phyloP scores from a whole-genome alignment of 2,797 vertebrate species.

The Chaetodon trifasciatus region DNA sequence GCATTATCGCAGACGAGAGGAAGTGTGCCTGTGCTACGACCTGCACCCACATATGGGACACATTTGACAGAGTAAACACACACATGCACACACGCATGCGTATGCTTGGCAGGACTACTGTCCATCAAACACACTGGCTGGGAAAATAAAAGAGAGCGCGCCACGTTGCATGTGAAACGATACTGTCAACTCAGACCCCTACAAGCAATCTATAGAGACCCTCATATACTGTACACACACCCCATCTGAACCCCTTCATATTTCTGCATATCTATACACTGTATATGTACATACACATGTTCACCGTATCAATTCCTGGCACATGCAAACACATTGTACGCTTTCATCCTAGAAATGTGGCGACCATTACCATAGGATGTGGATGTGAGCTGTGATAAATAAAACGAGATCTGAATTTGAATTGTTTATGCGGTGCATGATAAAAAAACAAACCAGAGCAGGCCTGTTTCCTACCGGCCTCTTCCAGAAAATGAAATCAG shows the following conservation, averaged over 20 bases:
- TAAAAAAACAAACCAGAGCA: slow-evolving; percentile 73
- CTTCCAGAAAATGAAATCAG: slow-evolving; percentile 73
- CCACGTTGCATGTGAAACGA: slow-evolving; percentile 29
- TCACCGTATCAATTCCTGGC: slow-evolving; percentile 50
- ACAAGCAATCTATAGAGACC: slow-evolving; percentile 21
- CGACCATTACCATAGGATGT: slow-evolving; percentile 76
- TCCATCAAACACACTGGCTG: slow-evolving; percentile 43
- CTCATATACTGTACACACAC: slow-evolving; percentile 15
- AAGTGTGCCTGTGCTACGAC: slow-evolving; percentile 64
- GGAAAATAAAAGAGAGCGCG: slow-evolving; percentile 7
- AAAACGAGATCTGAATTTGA: slow-evolving; percentile 80
- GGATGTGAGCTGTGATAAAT: slow-evolving; percentile 84
- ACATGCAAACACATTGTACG: slow-evolving; percentile 35
- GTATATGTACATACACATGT: slow-evolving; percentile 33
- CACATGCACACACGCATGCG: slow-evolving; percentile 41
- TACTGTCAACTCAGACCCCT: not conserved
- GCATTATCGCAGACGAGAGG: slow-evolving; percentile 46
- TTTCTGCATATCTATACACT: slow-evolving; percentile 22
- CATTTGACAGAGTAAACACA: slow-evolving; percentile 84
- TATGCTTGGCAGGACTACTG: slow-evolving; percentile 36
- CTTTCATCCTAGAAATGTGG: slow-evolving; percentile 84
- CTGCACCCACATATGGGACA: slow-evolving; percentile 81
- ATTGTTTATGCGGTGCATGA: slow-evolving; percentile 82
- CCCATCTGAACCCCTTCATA: slow-evolving; percentile 11
- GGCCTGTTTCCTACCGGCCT: slow-evolving; percentile 65